Base-by-base conservation (phyloP, 2,888 invertebrate species). In the Phengaris arion region DNA sequence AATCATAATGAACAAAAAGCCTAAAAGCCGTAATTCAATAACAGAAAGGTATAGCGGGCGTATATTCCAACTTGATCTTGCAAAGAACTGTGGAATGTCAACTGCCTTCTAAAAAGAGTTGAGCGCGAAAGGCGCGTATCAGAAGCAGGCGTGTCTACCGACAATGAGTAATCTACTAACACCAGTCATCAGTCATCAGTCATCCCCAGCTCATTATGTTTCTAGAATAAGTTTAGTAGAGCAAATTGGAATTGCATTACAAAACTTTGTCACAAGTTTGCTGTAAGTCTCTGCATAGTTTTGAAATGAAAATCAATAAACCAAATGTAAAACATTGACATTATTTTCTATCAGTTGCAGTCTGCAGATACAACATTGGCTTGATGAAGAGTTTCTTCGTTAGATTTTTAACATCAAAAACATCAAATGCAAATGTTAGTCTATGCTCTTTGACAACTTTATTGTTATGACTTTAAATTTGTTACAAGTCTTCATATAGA, bases 21-120 rank as follows among this genome's bases (percentile, higher is more conserved):
- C 35, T 35, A 3, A 35, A 3, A 22, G 22, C 22, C 22, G 22
- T 22, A 22, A 35, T 35, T 35, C 35, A 35, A 35, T 35, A 35
- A 35, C 35, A 35, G 35, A 35, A 35, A 4, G 35, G 35, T 35
- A 35, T 2, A 6, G 0, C 35, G 45, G 64, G 8, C 35, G 68
- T 9, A 45, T 9, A 76, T 70, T 79, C 76, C 79, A 75, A 83
- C 82, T 83, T 87, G 87, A 87, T 87, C 86, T 84, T 68, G 77
- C 76, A 76, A 77, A 81, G 81, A 84, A 79, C 81, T 77, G 79
- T 80, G 89, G 90, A 90, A 90, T 90, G 90, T 82, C 80, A 89
- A 85, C 84, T 80, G 83, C 89, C 89, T 89, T 88, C 87, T 86
- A 85, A 84, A 85, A 86, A 83, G 79, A 76, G 79, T 77, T 74